Base-by-base conservation (phyloP, 2,113 vertebrate species). In the Pseudopipra pipra region DNA sequence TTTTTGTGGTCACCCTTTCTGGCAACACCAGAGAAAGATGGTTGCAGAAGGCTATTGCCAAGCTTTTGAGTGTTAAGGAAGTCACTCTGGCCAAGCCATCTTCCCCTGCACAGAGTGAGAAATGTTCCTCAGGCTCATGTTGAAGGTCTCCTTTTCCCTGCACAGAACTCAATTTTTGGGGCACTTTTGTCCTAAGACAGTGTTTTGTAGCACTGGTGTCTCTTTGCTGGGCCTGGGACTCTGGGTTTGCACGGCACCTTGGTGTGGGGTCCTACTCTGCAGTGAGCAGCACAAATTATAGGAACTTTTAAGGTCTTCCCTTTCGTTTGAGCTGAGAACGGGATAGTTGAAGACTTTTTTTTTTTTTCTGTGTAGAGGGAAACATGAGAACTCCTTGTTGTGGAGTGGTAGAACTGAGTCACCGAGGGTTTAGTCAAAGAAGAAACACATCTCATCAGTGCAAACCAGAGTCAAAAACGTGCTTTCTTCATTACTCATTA, bases 401-500 rank as follows among this genome's bases (percentile, higher is more conserved):
- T 87, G 93, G 85, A 96, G 93, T 0, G 91, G 96, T 70, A 95
- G 93, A 94, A 96, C 87, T 96, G 95, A 96, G 93, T 96, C 95
- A 96, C 91, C 3, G 0, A 91, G 90, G 78, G 90, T 94, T 96
- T 97, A 96, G 85, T 96, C 94, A 83, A 96, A 94, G 95, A 82
- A 95, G 90, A 96, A 97, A 95, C 75, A 73, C 81, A 79, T 83
- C 83, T 90, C 86, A 78, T 89, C 71, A 77, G 78, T 96, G 87
- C 87, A 88, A 97, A 96, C 94, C 94, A 95, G 94, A 96, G 93
- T 83, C 85, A 95, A 95, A 93, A 91, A 72, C 4, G 85, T 91
- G 93, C 87, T 96, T 96, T 96, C 95, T 94, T 96, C 95, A 94
- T 96, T 96, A 96, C 90, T 96, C 94, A 96, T 77, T 96, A 93